A percentile compares a stretch with the other conserved stretches of the same genome.
These are phyloP conservation scores for Drosophila ironensis DNA, from an alignment of 1,140 invertebrate species.

Conservation along the genomic window DNA sequence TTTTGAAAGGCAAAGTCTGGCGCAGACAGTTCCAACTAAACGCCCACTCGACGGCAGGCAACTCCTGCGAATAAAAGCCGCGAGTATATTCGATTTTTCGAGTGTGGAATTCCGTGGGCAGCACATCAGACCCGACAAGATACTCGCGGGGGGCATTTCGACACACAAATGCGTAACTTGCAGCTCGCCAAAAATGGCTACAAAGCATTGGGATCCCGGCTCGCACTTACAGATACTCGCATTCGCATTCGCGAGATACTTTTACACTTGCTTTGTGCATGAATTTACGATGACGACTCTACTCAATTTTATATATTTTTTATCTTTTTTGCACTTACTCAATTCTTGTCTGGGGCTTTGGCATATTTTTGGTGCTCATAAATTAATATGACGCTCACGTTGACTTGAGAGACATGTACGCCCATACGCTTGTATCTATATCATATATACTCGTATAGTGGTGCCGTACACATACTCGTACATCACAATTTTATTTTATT, in stretches of 20 bases:
- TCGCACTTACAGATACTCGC: slow-evolving; percentile 16
- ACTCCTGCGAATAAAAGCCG: slow-evolving; percentile 32
- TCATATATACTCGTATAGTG: no score
- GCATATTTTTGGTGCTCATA: slow-evolving; percentile 51
- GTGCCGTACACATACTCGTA: no score
- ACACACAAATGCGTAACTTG: slow-evolving; percentile 62
- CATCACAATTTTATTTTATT: slow-evolving; percentile 58
- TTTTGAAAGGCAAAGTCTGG: slow-evolving; percentile 19
- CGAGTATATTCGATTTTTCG: slow-evolving; percentile 18
- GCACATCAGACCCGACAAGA: slow-evolving; percentile 47
- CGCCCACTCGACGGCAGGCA: slow-evolving; percentile 42
- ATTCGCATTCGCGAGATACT: slow-evolving; percentile 33
- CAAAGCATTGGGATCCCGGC: slow-evolving; percentile 14
- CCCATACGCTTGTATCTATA: slow-evolving; percentile 34
- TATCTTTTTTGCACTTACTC: slow-evolving; percentile 48
- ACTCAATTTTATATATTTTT: slow-evolving; percentile 8
- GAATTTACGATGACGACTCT: slow-evolving; percentile 60
- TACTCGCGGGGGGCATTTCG: no score
- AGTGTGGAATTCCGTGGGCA: slow-evolving; percentile 43
- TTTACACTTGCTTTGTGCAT: slow-evolving; percentile 20
- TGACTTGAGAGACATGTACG: slow-evolving; percentile 50
- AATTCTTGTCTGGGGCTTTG: slow-evolving; percentile 46
- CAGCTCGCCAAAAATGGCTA: slow-evolving; percentile 70
- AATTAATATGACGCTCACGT: slow-evolving; percentile 72
- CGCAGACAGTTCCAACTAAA: slow-evolving; percentile 37